Percentiles rank a stretch among this genome's conserved stretches.
Evolutionary conservation across 37 sponge, comb jelly and placozoan species (phyloP).

Genomic region (Theonella swinhoei): DNA sequence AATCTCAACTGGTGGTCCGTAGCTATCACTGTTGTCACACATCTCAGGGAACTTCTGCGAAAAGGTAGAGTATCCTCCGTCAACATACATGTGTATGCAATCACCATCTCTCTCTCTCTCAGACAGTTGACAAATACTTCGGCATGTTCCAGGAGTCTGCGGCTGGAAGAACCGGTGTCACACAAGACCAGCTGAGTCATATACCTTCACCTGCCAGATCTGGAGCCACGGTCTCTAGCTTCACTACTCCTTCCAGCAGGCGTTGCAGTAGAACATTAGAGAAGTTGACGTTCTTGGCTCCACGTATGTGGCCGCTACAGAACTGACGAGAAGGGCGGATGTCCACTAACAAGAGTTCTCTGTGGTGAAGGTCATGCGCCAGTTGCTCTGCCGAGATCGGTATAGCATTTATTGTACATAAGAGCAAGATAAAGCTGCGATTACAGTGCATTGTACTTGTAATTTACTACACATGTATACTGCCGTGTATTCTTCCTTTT

Average conservation of each 20-base stretch:
- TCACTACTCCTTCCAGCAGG: slow-evolving; percentile 48
- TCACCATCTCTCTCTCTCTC: background rate
- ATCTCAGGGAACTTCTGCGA: no score
- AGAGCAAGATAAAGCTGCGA: no score
- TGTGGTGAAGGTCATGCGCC: background rate
- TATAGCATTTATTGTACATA: no score
- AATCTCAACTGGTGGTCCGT: no score
- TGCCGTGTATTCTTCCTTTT: no score
- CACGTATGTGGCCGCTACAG: slow-evolving; percentile 38
- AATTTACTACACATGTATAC: no score
- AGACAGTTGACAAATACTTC: slow-evolving; percentile 16
- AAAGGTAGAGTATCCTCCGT: no score
- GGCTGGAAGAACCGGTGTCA: slow-evolving; percentile 22
- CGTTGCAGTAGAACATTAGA: slow-evolving; percentile 51
- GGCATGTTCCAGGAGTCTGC: slow-evolving; percentile 36
- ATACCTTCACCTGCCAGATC: background rate
- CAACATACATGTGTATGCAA: no score
- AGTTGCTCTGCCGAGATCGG: background rate
- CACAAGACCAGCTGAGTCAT: slow-evolving; percentile 27
- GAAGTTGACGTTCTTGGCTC: slow-evolving; percentile 54
- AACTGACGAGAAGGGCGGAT: slow-evolving; percentile 46
- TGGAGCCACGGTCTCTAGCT: slow-evolving; percentile 24
- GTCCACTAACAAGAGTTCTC: slow-evolving; percentile 46
- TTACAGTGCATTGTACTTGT: no score
- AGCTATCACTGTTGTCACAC: no score